Conservation (phyloP, 35 echinoderm and acorn worm species). For the Apostichopus californicus region DNA sequence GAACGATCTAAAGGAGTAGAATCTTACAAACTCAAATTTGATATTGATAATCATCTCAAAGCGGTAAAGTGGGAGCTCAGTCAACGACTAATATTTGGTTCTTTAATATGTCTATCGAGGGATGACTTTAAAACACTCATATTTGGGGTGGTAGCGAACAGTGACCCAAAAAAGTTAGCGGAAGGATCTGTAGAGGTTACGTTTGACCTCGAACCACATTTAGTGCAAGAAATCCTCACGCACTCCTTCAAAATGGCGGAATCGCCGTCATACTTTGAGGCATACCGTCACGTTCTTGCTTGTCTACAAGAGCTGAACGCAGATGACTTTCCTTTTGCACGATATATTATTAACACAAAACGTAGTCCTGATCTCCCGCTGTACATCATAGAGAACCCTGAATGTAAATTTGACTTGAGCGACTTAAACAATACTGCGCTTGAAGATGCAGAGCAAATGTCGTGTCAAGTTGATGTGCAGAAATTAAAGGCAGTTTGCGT, state of each 20-base stretch:
- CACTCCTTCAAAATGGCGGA: background rate
- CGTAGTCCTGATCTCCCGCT: background rate
- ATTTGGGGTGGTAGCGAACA: constrained; percentile 80
- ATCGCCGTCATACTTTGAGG: constrained; percentile 62
- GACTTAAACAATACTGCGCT: background rate
- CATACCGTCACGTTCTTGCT: constrained; percentile 70
- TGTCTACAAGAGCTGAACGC: constrained; percentile 49
- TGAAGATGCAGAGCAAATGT: too few species aligned
- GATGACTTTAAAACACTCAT: constrained; percentile 71
- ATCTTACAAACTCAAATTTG: background rate
- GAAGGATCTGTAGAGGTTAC: constrained; percentile 58
- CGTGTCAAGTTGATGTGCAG: background rate
- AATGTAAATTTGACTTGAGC: constrained; percentile 22
- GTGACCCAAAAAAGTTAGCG: constrained; percentile 48
- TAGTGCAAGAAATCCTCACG: background rate
- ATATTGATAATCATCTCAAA: background rate
- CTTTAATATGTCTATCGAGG: constrained; percentile 76
- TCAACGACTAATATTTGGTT: constrained; percentile 71
- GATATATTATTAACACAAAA: constrained; percentile 41
- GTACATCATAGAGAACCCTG: constrained; percentile 27
- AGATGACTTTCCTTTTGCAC: constrained; percentile 58
- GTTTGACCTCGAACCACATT: constrained; percentile 33
- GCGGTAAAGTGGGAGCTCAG: constrained; percentile 53
- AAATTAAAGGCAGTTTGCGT: background rate
- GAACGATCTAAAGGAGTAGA: background rate